Evolutionary conservation across 2,113 vertebrate genomes (phyloP), one percentile per base, ranked within the genome.

Genomic region (Sardina pilchardus): DNA sequence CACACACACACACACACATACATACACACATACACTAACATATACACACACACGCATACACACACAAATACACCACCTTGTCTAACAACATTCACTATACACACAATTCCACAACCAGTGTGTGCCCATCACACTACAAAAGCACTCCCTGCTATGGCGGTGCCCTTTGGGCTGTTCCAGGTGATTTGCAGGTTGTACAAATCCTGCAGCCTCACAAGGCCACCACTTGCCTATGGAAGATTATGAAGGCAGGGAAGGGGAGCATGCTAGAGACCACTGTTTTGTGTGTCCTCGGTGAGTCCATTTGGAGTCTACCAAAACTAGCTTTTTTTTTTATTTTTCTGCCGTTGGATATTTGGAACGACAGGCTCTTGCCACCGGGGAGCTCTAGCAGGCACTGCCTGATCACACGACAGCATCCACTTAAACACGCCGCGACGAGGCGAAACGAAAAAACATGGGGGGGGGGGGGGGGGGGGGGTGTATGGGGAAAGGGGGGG

Each of bases 391-490:
- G 71, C 34, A 17, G 30, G 12, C 26, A 34, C 12, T 78, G 71
- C 71, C 71, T 78, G 71, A 78, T 6, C 71, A 34, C 71, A 5
- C 16, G 71, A 34, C 30, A 78, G 14, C 30, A 5, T 78, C 6
- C 71, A 45, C 26, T n/a, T 48, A 48, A 67, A 85, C 34, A 86
- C 87, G 83, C 63, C 83, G 50, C 82, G 48, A 0, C 34, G 53
- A 71, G 78, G 84, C 82, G 85, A 86, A 86, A 85, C 88, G 88
- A 85, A 84, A 63, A 86, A 50, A 80, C 71, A 78, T 7, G 63
- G 9, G 26, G n/a, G n/a, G 30, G 88, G 30, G 14, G 10, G 67
- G 26, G 67, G 30, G 67, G n/a, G n/a, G n/a, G n/a, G n/a, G n/a
- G n/a, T n/a, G n/a, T n/a, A n/a, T n/a, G n/a, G n/a, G n/a, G n/a